A percentile compares a stretch with the other conserved stretches of the same genome.
Conservation (phyloP, 2,888 invertebrate genomes). For the Drosophila mimetica region DNA sequence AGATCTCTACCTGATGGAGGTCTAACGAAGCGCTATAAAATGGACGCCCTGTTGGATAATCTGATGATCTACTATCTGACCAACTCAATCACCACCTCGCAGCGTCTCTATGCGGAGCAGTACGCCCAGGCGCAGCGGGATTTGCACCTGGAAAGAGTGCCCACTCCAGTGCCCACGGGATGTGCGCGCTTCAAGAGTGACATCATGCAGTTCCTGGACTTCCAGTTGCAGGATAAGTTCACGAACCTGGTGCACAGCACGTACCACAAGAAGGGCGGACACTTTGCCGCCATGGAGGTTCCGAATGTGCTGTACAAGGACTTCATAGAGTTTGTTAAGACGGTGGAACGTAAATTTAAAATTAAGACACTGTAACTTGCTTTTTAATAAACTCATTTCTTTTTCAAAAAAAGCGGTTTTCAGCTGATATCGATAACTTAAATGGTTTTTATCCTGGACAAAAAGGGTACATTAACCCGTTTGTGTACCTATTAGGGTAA, state of each 20-base stretch:
- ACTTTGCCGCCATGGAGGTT: constrained; percentile 93
- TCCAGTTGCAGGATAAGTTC: constrained; percentile 87
- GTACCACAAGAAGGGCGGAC: constrained; percentile 90
- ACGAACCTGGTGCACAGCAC: constrained; percentile 89
- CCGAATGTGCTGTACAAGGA: constrained; percentile 90
- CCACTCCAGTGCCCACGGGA: constrained; percentile 89
- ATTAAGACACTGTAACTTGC: constrained; percentile 60
- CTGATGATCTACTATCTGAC: constrained; percentile 92
- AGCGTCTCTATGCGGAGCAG: constrained; percentile 89
- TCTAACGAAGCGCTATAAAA: constrained; percentile 85
- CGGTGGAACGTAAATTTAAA: constrained; percentile 74
- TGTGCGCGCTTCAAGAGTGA: constrained; percentile 91
- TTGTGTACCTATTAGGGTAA: too few relatives aligned
- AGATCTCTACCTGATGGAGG: constrained; percentile 87
- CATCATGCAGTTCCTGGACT: constrained; percentile 86
- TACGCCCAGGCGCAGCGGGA: constrained; percentile 71
- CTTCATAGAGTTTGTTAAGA: constrained; percentile 87
- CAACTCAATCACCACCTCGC: constrained; percentile 89
- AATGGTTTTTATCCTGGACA: neutral
- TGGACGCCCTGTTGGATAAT: constrained; percentile 88
- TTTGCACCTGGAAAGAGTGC: constrained; percentile 85
- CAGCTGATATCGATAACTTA: constrained; percentile 16
- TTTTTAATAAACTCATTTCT: neutral
- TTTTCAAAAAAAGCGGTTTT: constrained; percentile 1
- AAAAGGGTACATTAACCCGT: too few relatives aligned